A percentile compares a stretch with the other conserved stretches of the same genome.
These are phyloP conservation scores for Dendrolimus kikuchii DNA, from an alignment of 1,140 invertebrate species.

Conservation along the genomic window DNA sequence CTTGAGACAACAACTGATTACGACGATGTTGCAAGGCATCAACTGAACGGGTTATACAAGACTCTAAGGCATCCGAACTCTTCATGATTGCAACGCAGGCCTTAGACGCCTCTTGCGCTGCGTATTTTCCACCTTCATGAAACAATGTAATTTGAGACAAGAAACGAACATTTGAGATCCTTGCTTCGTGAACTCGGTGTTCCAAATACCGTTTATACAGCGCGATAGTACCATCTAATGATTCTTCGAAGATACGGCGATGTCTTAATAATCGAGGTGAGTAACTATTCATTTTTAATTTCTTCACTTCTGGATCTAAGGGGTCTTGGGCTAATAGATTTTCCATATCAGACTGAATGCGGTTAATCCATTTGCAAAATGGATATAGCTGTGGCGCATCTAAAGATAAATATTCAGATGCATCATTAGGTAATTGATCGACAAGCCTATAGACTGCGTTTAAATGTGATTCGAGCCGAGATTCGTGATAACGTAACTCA, in stretches of 20 bases:
- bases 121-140: conserved; percentile 40
- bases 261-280: conserved; percentile 33
- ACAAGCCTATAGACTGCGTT: conserved; percentile 37
- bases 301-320: conserved; percentile 34
- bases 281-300: conserved; percentile 52
- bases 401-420: conserved; percentile 27
- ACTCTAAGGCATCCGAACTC: conserved; percentile 35
- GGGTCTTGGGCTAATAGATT: conserved; percentile 18
- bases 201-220: conserved; percentile 31
- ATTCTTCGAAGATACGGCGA: conserved; percentile 34
- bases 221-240: conserved; percentile 26
- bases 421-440: conserved; percentile 29
- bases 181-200: conserved; percentile 30
- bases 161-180: conserved; percentile 41
- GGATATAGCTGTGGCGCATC: conserved; percentile 48
- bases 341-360: conserved; percentile 31
- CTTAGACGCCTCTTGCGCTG: conserved; percentile 33
- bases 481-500: conserved; percentile 37
- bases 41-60: conserved; percentile 19
- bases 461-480: conserved; percentile 38
- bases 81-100: conserved; percentile 26
- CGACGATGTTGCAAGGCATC: conserved; percentile 35
- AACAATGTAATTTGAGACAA: conserved; percentile 40
- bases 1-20: conserved; percentile 27
- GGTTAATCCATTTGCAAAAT: conserved; percentile 27